These are phyloP conservation scores for Clarias platycephalus DNA, from an alignment of 2,797 vertebrate genomes.

Conservation along the genomic window DNA sequence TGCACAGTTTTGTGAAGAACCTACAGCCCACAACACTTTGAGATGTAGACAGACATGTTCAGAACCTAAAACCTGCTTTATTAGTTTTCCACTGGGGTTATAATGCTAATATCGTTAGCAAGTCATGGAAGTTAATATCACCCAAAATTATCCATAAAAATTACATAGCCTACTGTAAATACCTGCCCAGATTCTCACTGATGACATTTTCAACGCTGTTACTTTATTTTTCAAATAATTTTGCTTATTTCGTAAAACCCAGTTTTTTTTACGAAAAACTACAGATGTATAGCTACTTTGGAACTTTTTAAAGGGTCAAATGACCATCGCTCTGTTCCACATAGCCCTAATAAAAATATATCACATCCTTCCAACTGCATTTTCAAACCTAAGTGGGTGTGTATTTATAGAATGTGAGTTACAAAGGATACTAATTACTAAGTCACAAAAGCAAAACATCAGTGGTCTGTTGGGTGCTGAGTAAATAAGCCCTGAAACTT, in stretches of 20 bases:
- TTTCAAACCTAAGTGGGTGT: not conserved
- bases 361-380: constrained; percentile 2
- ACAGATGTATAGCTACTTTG: not conserved
- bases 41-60: not conserved
- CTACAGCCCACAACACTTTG: not conserved
- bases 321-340: not conserved
- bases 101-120: not conserved
- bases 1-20: not conserved
- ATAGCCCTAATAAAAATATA: not conserved
- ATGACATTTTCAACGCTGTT: not conserved
- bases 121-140: not conserved
- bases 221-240: no score
- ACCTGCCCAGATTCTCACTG: not conserved
- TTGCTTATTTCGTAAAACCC: no score
- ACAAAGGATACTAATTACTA: not conserved
- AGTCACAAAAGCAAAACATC: not conserved
- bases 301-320: not conserved
- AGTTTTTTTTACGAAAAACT: not conserved
- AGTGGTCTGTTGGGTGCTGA: no score
- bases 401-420: not conserved
- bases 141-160: not conserved
- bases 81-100: not conserved
- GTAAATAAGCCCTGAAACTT: not conserved
- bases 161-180: not conserved
- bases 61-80: not conserved